phyloP scores from a whole-genome alignment of 2,888 invertebrate genomes.

The Automeris io region DNA sequence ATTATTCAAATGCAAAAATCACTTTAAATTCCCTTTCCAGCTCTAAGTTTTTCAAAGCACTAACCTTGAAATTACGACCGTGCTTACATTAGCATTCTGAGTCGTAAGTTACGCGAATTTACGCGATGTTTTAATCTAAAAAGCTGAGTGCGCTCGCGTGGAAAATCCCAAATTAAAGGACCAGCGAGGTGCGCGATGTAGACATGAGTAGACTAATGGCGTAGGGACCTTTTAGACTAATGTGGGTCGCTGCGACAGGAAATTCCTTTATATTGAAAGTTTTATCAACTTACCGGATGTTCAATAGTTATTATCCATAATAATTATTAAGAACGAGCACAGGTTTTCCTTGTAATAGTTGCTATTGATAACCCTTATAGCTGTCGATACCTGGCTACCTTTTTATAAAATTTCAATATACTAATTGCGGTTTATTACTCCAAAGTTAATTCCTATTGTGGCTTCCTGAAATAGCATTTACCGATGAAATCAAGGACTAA shows the following conservation, averaged over 20 bases:
- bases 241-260: background rate
- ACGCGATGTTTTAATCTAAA: slow-evolving; percentile 51
- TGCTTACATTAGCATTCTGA: slow-evolving; percentile 34
- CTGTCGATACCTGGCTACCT: too few species aligned
- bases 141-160: slow-evolving; percentile 32
- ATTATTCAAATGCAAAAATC: background rate
- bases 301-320: background rate
- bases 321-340: background rate
- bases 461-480: too few species aligned
- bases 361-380: too few species aligned
- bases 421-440: too few species aligned
- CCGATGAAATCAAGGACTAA: too few species aligned
- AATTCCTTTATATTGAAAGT: background rate
- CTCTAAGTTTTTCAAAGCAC: slow-evolving; percentile 14
- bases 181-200: slow-evolving; percentile 3
- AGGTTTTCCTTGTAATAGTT: too few species aligned
- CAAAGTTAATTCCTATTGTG: too few species aligned
- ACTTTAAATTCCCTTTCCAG: background rate
- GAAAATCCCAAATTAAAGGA: slow-evolving; percentile 40
- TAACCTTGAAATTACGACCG: slow-evolving; percentile 36
- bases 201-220: slow-evolving; percentile 7
- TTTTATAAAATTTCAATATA: too few species aligned
- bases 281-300: background rate
- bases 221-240: slow-evolving; percentile 1
- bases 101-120: slow-evolving; percentile 44